Conservation (phyloP, 2,888 invertebrate genomes). For the Tetragonisca angustula region DNA sequence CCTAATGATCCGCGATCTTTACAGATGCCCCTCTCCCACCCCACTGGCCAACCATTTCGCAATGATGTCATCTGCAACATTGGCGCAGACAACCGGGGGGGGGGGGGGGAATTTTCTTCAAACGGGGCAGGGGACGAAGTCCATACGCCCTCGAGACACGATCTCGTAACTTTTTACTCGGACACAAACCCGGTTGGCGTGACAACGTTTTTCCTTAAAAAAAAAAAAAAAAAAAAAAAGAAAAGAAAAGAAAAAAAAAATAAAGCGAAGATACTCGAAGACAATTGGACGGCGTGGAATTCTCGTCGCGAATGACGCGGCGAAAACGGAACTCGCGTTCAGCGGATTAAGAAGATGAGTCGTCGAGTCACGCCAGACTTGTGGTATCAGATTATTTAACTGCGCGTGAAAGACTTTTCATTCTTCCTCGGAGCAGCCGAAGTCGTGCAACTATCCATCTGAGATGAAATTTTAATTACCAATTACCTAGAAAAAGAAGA, state of each 20-base stretch:
- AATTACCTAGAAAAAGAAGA: too few relatives aligned
- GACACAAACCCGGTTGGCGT: neutral
- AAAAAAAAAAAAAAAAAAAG: too few relatives aligned
- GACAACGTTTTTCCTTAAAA: neutral
- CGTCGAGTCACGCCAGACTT: neutral
- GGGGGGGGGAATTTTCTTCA: slow-evolving; percentile 40
- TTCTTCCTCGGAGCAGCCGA: slow-evolving; percentile 7
- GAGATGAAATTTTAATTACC: too few relatives aligned
- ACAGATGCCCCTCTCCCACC: slow-evolving; percentile 53
- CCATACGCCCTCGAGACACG: too few relatives aligned
- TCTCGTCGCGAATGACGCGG: neutral
- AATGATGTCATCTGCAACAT: slow-evolving; percentile 76
- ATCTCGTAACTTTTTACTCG: neutral
- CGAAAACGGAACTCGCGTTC: neutral
- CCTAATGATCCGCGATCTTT: slow-evolving; percentile 66
- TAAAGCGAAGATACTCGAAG: too few relatives aligned
- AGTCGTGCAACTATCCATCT: too few relatives aligned
- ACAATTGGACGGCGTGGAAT: neutral
- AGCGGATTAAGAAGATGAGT: slow-evolving; percentile 8
- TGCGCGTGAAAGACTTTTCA: slow-evolving; percentile 17
- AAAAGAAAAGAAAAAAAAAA: too few relatives aligned
- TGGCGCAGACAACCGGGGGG: slow-evolving; percentile 62
- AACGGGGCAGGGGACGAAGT: slow-evolving; percentile 11
- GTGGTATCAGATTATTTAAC: slow-evolving; percentile 29
- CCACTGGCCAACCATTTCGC: slow-evolving; percentile 62